These are phyloP conservation scores for Gymnogyps californianus DNA, from an alignment of 2,113 vertebrate genomes.

Conservation along the genomic window DNA sequence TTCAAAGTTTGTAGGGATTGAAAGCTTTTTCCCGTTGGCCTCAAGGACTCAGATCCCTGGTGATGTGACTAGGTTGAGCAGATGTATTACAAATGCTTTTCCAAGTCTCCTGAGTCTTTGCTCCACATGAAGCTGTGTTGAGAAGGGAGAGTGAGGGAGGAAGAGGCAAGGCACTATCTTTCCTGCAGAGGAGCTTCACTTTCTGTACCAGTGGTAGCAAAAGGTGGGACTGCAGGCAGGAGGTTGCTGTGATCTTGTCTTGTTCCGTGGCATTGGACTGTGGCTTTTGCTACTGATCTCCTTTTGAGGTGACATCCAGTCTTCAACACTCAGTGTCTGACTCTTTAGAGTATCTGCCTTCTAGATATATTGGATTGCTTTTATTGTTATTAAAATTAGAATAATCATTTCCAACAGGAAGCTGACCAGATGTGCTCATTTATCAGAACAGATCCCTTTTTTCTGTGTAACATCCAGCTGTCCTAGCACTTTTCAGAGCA, in stretches of 20 bases:
- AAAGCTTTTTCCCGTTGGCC: background rate
- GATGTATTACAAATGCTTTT: background rate
- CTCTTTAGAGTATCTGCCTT: background rate
- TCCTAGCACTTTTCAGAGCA: background rate
- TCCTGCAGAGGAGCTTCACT: background rate
- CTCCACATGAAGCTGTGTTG: background rate
- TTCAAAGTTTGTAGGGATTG: background rate
- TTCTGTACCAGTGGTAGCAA: background rate
- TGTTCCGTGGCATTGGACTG: background rate
- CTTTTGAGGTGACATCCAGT: background rate
- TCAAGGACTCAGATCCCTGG: background rate
- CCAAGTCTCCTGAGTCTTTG: background rate
- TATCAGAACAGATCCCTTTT: background rate
- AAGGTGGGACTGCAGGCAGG: background rate
- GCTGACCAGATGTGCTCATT: background rate
- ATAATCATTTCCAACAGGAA: background rate
- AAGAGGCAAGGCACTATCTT: background rate
- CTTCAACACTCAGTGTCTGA: background rate
- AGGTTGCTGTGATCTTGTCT: background rate
- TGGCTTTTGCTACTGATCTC: background rate
- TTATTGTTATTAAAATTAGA: slow-evolving; percentile 3
- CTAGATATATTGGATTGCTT: background rate
- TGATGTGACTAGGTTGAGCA: background rate
- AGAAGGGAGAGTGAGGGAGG: background rate
- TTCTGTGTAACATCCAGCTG: background rate